Base-by-base conservation (phyloP, 23 tunicate species). In the Phallusia fumigata region DNA sequence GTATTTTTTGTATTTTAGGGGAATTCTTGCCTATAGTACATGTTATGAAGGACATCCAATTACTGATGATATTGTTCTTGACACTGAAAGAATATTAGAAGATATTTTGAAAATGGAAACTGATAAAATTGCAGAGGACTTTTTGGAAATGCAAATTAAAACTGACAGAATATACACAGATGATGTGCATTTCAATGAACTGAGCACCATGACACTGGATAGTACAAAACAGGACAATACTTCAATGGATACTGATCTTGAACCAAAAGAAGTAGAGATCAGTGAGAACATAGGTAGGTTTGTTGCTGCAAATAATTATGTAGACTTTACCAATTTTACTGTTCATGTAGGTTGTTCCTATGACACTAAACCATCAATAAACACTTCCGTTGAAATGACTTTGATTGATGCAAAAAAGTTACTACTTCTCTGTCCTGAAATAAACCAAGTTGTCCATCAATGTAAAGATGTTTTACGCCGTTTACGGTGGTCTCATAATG, bases 31-130 rank as follows among this genome's bases (percentile, higher is more conserved):
- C 0, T 87, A 84, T 76, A 88, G 81, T 33, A 86, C 82, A 22
- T 83, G 78, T 0, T 92, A 92, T 76, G 97, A 92, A 51, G 97
- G 97, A 22, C 79, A 87, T 80, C 97, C 97, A 0, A 92, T 92
- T 33, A 78, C 91, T 32, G 97, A 92, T 80, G 88, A 84, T 31
- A 80, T 86, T 0, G 52, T 87, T 19, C 36, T 92, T 12, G 97
- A 92, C 64, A 81, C 97, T 33, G 85, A 92, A 32, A 36, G 32
- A 24, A 31, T 92, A 2, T 36, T 92, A n/a, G 91, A 92, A 30
- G 88, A 87, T 26, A 80, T 92, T n/a, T 35, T 52, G 19, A 65
- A 36, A 11, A 65, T 92, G 32, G 91, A 92, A 64, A 77, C 88
- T 22, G 86, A 92, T 65, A 35, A 36, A 19, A 85, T 92, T 18